Evolutionary conservation across 2,888 invertebrate species (phyloP).

Genomic region (Hartigia nigra): DNA sequence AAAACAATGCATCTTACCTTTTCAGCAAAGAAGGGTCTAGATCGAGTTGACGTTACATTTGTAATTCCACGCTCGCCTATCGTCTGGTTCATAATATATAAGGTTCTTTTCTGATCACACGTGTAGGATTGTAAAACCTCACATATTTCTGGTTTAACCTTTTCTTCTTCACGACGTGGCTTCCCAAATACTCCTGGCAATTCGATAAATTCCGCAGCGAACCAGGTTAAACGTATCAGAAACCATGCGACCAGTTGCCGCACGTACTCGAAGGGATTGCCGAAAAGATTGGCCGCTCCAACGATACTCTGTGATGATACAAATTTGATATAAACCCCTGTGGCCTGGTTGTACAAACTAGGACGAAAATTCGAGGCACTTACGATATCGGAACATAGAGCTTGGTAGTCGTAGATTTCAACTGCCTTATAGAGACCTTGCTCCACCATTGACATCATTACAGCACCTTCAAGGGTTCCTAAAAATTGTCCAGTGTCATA

Average conservation of each 20-base stretch:
- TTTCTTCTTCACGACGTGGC: constrained; percentile 60
- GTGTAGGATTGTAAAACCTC: constrained; percentile 66
- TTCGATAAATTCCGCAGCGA: constrained; percentile 53
- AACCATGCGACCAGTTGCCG: constrained; percentile 62
- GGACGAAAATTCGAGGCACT: constrained; percentile 27
- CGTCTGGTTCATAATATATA: constrained; percentile 77
- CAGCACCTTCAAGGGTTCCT: constrained; percentile 82
- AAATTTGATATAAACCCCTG: not conserved
- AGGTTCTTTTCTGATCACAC: constrained; percentile 79
- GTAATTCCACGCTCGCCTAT: constrained; percentile 63
- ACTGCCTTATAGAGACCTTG: constrained; percentile 80
- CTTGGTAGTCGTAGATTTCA: constrained; percentile 88
- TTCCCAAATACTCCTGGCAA: constrained; percentile 51
- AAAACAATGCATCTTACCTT: constrained; percentile 64
- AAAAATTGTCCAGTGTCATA: constrained; percentile 86
- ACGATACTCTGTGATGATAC: constrained; percentile 17
- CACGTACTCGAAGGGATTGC: constrained; percentile 58
- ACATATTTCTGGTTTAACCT: constrained; percentile 52
- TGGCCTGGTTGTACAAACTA: not conserved
- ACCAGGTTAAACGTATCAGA: constrained; percentile 57
- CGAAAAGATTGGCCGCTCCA: constrained; percentile 44
- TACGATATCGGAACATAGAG: constrained; percentile 73
- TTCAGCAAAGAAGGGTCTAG: constrained; percentile 76
- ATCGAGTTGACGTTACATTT: constrained; percentile 64
- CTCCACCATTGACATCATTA: constrained; percentile 81